Conservation (phyloP, 2,888 invertebrate species). For the Thysanoteuthis rhombus region DNA sequence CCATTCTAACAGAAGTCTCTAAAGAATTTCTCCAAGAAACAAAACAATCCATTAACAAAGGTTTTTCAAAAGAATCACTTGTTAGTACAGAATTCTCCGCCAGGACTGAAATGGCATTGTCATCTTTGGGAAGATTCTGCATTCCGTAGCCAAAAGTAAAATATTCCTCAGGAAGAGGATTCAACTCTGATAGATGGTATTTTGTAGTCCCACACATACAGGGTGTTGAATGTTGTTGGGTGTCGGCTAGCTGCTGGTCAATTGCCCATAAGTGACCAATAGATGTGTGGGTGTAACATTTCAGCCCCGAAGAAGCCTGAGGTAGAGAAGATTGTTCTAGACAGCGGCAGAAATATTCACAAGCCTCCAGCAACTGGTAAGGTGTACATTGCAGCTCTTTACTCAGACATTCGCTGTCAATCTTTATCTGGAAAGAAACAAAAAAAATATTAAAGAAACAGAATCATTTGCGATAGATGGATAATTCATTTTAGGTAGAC, state of each 20-base stretch:
- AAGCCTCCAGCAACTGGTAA: constrained; percentile 36
- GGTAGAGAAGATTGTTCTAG: constrained; percentile 33
- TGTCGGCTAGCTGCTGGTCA: background rate
- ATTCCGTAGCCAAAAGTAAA: background rate
- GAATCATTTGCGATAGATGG: too few species aligned
- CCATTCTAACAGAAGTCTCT: constrained; percentile 48
- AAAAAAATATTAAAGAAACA: too few species aligned
- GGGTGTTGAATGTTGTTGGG: background rate
- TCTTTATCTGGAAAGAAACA: constrained; percentile 41
- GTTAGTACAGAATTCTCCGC: background rate
- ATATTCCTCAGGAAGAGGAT: background rate
- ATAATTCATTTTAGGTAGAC: too few species aligned
- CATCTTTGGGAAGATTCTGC: background rate
- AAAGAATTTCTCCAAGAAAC: constrained; percentile 45
- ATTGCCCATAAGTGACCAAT: constrained; percentile 35
- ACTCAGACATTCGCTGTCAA: constrained; percentile 36
- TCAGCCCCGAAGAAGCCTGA: background rate
- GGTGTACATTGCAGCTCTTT: constrained; percentile 40
- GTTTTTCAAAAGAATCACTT: constrained; percentile 21
- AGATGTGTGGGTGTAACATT: constrained; percentile 1
- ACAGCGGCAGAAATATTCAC: constrained; percentile 39
- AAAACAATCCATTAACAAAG: constrained; percentile 44
- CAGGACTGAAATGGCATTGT: background rate
- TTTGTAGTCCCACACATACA: constrained; percentile 34
- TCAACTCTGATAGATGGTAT: background rate